These are phyloP conservation scores for Ophion obscuratus DNA, from an alignment of 2,888 invertebrate species.

Conservation along the genomic window DNA sequence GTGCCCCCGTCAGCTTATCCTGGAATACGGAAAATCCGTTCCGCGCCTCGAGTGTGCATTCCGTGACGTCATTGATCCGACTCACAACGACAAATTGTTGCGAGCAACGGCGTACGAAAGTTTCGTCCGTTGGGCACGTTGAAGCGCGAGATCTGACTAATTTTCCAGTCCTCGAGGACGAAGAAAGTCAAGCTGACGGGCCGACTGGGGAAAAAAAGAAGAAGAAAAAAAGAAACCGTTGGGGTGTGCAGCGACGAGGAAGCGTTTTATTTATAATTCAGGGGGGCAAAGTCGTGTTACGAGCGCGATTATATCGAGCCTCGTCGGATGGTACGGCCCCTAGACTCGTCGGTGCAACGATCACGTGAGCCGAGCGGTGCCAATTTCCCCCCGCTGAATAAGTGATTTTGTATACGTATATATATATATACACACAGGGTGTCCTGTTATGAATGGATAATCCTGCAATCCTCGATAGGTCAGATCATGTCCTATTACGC, in stretches of 20 bases:
- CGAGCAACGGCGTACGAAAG: slow-evolving; percentile 72
- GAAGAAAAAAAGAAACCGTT: neutral
- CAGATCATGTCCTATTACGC: no score
- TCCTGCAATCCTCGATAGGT: no score
- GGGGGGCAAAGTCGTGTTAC: neutral
- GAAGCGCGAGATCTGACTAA: neutral
- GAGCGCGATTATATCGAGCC: neutral
- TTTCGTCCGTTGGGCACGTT: slow-evolving; percentile 43
- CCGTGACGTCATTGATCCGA: slow-evolving; percentile 75
- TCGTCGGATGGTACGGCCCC: slow-evolving; percentile 7
- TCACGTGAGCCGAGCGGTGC: neutral
- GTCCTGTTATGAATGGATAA: no score
- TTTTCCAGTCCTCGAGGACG: neutral
- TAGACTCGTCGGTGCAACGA: neutral
- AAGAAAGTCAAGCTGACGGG: neutral
- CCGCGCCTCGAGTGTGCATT: slow-evolving; percentile 69
- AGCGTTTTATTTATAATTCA: slow-evolving; percentile 1
- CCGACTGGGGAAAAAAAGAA: neutral
- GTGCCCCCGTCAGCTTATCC: slow-evolving; percentile 70
- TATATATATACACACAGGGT: no score
- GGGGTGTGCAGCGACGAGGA: neutral
- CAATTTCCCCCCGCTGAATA: neutral
- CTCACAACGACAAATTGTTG: slow-evolving; percentile 75
- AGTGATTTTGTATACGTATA: neutral
- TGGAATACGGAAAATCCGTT: slow-evolving; percentile 67